Evolutionary conservation across 2,888 invertebrate species (phyloP), one percentile per base, ranked within the genome.

Genomic region (Trachelus iudaicus): DNA sequence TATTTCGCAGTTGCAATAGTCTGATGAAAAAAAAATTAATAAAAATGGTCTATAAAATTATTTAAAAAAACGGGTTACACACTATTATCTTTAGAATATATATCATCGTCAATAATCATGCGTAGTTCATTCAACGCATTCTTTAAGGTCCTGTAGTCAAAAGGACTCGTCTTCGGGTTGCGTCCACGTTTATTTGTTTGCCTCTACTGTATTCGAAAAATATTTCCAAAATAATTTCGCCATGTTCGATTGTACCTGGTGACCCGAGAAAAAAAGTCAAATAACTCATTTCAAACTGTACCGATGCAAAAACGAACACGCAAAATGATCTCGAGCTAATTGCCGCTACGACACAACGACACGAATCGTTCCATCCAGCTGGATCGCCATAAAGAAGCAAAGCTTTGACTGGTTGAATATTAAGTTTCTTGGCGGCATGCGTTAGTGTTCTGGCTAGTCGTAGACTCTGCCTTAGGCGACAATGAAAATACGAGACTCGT

Each of bases 401-500:
- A 71, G 13, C 71, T 23, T 31, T 71, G 71, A 71, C 71, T 56
- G 71, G 71, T 74, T 23, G 74, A 74, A 40, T 75, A 56, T 77
- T 69, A 73, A 78, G 85, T 87, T 88, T 87, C 85, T 87, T 87
- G 87, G 85, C 83, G 87, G 89, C 88, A 89, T 89, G 89, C 84
- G 85, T 87, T 87, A 87, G 85, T 86, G 83, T 84, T 87, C 85
- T 87, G 84, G 82, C 80, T 87, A 74, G 37, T 71, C 23, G 83
- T 73, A 81, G 79, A 71, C 34, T 56, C 56, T 56, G 56, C 56
- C 56, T 56, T 56, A 56, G 56, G 9, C 56, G 56, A 23, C 56
- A 56, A 56, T 56, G n/a, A 56, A 56, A 56, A 56, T 23, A 56
- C 56, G 56, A 56, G 56, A 56, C 56, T 56, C 56, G 56, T 56